Evolutionary conservation across 2,888 invertebrate species (phyloP).

Genomic region (Autographa gamma): DNA sequence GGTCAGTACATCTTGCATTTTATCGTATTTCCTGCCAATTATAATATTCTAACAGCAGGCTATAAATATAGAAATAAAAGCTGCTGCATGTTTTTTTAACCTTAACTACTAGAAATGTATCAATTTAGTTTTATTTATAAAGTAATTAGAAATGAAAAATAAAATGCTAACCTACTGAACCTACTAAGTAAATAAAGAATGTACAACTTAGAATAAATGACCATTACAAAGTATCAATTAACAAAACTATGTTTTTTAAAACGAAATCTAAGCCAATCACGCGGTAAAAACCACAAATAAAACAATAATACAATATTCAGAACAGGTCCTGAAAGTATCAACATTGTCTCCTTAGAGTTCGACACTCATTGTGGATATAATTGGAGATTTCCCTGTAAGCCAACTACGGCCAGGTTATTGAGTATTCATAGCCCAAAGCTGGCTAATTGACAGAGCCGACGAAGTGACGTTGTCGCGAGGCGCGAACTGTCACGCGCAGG

Average conservation of each 20-base stretch:
- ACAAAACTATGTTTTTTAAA: no score
- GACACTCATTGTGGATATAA: conserved; percentile 62
- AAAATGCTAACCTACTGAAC: no score
- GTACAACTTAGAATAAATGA: no score
- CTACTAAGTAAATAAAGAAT: no score
- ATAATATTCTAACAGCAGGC: neutral
- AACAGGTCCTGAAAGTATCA: neutral
- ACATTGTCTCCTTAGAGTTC: conserved; percentile 22
- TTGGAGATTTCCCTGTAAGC: conserved; percentile 61
- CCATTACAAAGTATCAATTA: no score
- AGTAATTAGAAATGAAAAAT: no score
- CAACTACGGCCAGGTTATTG: conserved; percentile 70
- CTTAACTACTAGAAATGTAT: no score
- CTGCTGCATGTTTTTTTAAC: neutral
- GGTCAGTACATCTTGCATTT: neutral
- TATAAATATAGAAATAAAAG: neutral
- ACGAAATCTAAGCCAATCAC: no score
- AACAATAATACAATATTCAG: neutral
- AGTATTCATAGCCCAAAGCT: conserved; percentile 70
- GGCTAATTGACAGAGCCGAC: conserved; percentile 73
- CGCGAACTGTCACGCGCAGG: conserved; percentile 51
- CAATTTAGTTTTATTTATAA: no score
- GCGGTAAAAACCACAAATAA: conserved; percentile 6
- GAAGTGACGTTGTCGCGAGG: conserved; percentile 60
- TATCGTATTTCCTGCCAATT: neutral